Base-by-base conservation (phyloP, 2,888 invertebrate species). In the Aleiodes alternator region DNA sequence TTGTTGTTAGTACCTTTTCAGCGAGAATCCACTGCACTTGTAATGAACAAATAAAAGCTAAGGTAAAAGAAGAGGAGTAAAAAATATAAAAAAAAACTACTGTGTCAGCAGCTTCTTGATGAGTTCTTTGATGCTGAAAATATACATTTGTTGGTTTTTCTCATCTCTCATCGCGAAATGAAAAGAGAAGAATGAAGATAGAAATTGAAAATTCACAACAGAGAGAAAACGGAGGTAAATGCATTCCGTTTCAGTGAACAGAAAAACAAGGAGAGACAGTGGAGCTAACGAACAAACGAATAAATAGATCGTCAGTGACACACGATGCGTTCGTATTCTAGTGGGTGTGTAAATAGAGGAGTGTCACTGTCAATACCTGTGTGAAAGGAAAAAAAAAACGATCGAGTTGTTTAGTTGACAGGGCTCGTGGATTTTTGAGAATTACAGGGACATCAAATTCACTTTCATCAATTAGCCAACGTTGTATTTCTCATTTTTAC, bases 251-350 rank as follows among this genome's bases (percentile, higher is more conserved):
- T 12, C 12, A 50, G 11, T 12, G 11, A 12, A n/a, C n/a, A 50
- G 11, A 50, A 50, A 50, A 56, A 23, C 29, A 57, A 57, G 31
- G 31, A 57, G 29, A 29, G 23, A 31, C 12, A 6, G 31, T 23
- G 57, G 57, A 29, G 57, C 29, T 57, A 57, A 57, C 57, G 57
- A 57, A 57, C 57, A 57, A 57, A 57, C 29, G 57, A 29, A 57
- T 57, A 29, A 57, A 57, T 57, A 12, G 57, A 57, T 57, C 57
- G 57, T 57, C 57, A 57, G 31, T 57, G 57, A 6, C 57, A 57
- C 31, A 29, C 55, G 16, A 56, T 23, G 23, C 34, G 34, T 34
- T 23, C 9, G 55, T 56, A 11, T 23, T 9, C 29, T 11, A 29
- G 29, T 29, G 11, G 29, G 57, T 57, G 16, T 7, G n/a, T 16